Percentiles rank a stretch among this genome's conserved stretches.
Evolutionary conservation across 2,888 invertebrate genomes (phyloP).

Genomic region (Ephialtes manifestator): DNA sequence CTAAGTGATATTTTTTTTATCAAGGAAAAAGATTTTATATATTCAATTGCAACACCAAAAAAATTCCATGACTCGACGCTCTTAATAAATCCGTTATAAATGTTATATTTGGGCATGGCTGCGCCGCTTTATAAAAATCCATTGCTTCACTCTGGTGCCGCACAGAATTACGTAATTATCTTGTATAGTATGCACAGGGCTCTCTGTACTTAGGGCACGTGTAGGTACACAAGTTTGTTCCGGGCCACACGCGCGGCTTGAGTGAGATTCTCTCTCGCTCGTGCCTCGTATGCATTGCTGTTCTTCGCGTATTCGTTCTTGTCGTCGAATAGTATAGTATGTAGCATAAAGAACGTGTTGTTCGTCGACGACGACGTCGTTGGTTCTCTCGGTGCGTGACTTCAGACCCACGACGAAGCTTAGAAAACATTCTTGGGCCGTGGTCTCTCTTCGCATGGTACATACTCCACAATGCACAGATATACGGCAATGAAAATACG

Average conservation of each 20-base stretch:
- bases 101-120: not conserved
- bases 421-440: slow-evolving; percentile 29
- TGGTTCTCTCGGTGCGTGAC: slow-evolving; percentile 29
- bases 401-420: slow-evolving; percentile 19
- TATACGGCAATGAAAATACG: slow-evolving; percentile 25
- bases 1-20: too few species aligned
- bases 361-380: slow-evolving; percentile 24
- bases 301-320: slow-evolving; percentile 39
- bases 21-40: too few species aligned
- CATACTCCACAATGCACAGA: slow-evolving; percentile 21
- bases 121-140: not conserved
- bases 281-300: not conserved
- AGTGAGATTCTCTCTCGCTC: slow-evolving; percentile 36
- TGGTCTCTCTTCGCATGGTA: slow-evolving; percentile 25
- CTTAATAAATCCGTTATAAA: too few species aligned
- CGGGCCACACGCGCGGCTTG: slow-evolving; percentile 41
- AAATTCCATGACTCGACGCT: too few species aligned
- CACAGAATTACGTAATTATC: slow-evolving; percentile 40
- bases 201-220: slow-evolving; percentile 57
- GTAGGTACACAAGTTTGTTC: slow-evolving; percentile 63
- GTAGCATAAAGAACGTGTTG: slow-evolving; percentile 57
- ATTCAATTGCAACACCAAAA: too few species aligned
- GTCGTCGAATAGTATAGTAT: slow-evolving; percentile 32
- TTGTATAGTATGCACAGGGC: slow-evolving; percentile 40
- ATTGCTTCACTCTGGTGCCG: slow-evolving; percentile 7